A percentile compares a stretch with the other conserved stretches of the same genome.
These are phyloP conservation scores for Holocentrus rufus DNA, from an alignment of 2,797 vertebrate species.

Conservation along the genomic window DNA sequence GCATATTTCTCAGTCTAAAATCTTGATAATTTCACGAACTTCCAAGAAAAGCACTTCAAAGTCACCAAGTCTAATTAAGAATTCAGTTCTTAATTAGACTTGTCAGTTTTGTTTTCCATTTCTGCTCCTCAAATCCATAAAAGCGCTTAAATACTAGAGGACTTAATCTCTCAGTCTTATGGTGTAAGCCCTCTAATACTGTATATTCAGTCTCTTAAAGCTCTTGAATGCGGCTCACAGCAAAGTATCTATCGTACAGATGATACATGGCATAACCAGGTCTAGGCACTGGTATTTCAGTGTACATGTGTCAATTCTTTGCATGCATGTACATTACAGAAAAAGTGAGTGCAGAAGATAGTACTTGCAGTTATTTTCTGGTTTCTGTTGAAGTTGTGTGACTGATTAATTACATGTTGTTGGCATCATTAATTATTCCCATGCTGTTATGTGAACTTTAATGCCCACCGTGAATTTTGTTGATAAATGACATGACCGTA, in stretches of 20 bases:
- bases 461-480: constrained; percentile 62
- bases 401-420: constrained; percentile 66
- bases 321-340: not conserved
- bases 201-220: no score
- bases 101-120: not conserved
- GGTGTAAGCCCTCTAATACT: not conserved
- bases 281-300: not conserved
- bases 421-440: constrained; percentile 71
- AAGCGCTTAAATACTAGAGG: not conserved
- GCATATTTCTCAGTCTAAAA: not conserved
- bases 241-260: not conserved
- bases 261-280: not conserved
- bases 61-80: constrained; percentile 5
- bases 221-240: not conserved
- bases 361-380: constrained; percentile 10
- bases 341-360: constrained; percentile 4
- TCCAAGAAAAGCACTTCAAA: constrained; percentile 9
- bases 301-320: not conserved
- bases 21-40: not conserved
- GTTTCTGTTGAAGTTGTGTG: constrained; percentile 29
- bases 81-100: no score
- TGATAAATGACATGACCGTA: constrained; percentile 75
- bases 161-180: not conserved
- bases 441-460: constrained; percentile 72
- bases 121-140: constrained; percentile 11